Evolutionary conservation across 2,113 vertebrate genomes (phyloP).

Genomic region (Paralichthys olivaceus): DNA sequence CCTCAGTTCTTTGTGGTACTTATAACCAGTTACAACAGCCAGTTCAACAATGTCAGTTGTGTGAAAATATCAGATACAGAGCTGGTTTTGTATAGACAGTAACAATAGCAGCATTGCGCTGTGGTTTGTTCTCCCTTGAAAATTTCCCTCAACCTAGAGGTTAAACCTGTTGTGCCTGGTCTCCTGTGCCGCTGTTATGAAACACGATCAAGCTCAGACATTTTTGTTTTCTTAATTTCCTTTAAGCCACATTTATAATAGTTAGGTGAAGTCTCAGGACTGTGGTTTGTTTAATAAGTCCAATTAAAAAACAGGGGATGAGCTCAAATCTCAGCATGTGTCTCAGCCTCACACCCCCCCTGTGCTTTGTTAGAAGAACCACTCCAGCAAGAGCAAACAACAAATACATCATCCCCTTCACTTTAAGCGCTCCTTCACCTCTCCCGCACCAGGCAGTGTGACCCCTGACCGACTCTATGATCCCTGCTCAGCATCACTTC

Average conservation of each 20-base stretch:
- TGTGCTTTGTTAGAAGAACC: conserved; percentile 54
- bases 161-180: conserved; percentile 66
- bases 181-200: background rate
- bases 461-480: conserved; percentile 40
- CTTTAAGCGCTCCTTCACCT: conserved; percentile 19
- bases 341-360: conserved; percentile 32
- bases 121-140: background rate
- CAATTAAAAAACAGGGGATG: background rate
- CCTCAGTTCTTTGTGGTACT: background rate
- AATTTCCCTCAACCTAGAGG: conserved; percentile 2
- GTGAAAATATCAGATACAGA: background rate
- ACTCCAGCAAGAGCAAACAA: conserved; percentile 54
- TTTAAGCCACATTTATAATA: background rate
- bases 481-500: conserved; percentile 14
- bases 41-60: background rate
- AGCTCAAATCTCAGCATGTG: conserved; percentile 20
- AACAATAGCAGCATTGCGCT: conserved; percentile 50
- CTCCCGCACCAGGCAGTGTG: conserved; percentile 10
- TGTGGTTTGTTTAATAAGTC: background rate
- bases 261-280: background rate
- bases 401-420: conserved; percentile 57
- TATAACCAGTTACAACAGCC: background rate
- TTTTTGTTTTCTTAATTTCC: background rate
- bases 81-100: background rate
- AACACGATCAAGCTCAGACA: conserved; percentile 13